Evolutionary conservation across 53 echinoderm and acorn worm species (phyloP).

Genomic region (Temnopleurus reevesii): DNA sequence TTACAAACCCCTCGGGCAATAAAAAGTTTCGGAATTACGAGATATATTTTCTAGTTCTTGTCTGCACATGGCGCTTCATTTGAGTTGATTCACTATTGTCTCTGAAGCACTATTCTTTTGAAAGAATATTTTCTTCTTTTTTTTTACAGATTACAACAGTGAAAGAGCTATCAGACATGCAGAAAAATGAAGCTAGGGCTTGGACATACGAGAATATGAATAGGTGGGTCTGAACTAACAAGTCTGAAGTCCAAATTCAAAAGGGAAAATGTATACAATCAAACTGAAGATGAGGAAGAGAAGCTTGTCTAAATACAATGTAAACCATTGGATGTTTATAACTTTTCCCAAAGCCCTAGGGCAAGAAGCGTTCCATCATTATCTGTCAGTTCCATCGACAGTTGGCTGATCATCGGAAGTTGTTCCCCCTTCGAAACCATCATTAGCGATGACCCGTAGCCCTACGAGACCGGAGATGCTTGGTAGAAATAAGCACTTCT

Average conservation of each 20-base stretch:
- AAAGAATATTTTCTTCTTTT: neutral
- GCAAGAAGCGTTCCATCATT: slow-evolving; percentile 18
- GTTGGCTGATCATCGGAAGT: slow-evolving; percentile 38
- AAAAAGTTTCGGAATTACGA: neutral
- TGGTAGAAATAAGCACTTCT: slow-evolving; percentile 17
- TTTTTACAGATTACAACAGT: too few species aligned
- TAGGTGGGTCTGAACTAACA: neutral
- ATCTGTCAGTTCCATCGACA: slow-evolving; percentile 32
- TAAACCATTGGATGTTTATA: slow-evolving; percentile 7
- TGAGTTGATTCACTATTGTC: neutral
- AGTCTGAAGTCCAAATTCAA: neutral
- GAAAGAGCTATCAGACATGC: neutral
- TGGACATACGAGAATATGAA: neutral
- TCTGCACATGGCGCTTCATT: slow-evolving; percentile 11
- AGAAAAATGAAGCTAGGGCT: neutral
- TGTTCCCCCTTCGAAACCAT: slow-evolving; percentile 34
- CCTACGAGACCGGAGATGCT: neutral
- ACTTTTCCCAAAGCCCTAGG: neutral
- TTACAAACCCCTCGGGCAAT: neutral
- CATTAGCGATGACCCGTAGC: slow-evolving; percentile 44
- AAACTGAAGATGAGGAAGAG: slow-evolving; percentile 8
- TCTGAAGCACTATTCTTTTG: neutral
- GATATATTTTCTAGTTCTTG: neutral
- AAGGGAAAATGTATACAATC: neutral
- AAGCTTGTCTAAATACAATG: neutral